Base-by-base conservation (phyloP, 2,113 vertebrate genomes). In the Stegastes partitus region DNA sequence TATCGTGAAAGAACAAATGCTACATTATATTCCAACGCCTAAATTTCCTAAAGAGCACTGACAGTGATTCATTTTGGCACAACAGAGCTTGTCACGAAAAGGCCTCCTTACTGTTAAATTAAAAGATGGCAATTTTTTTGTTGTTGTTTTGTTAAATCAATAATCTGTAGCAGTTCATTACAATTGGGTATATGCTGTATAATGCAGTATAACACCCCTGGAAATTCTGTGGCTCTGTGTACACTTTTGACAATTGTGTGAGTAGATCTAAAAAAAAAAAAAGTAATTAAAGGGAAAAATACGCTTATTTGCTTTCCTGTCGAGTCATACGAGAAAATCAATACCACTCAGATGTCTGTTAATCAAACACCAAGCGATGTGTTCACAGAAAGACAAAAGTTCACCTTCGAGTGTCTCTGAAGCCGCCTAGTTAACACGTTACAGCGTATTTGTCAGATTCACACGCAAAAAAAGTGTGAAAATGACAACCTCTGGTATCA, bases 221-320 rank as follows among this genome's bases (percentile, higher is more conserved):
- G 26, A 53, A 82, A 21, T 50, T 23, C 9, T 68, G 31, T 34
- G 31, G 31, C 70, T 65, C 47, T 73, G 12, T 5, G 51, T 81
- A 82, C 85, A 85, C 85, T 87, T 86, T 85, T 68, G 64, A 71
- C 53, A 77, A 19, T n/a, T 47, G 58, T 54, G n/a, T 71, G 47
- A 67, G 55, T 34, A 77, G 49, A 70, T 67, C 4, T 42, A 19
- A 16, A 11, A 61, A 5, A n/a, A n/a, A n/a, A n/a, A n/a, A n/a
- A n/a, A 47, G 9, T 44, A 57, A 74, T 34, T 34, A 34, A 1
- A 34, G 31, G 8, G 31, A 34, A 14, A 65, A 64, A 47, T 51
- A 19, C 1, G 14, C 44, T 25, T 11, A 56, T 81, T 83, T 70
- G 44, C 1, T 12, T 61, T 63, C 37, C 69, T 28, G 21, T 15